Evolutionary conservation across 2,888 invertebrate genomes (phyloP), one percentile per base, ranked within the genome.

Genomic region (Pseudanteris insignis): DNA sequence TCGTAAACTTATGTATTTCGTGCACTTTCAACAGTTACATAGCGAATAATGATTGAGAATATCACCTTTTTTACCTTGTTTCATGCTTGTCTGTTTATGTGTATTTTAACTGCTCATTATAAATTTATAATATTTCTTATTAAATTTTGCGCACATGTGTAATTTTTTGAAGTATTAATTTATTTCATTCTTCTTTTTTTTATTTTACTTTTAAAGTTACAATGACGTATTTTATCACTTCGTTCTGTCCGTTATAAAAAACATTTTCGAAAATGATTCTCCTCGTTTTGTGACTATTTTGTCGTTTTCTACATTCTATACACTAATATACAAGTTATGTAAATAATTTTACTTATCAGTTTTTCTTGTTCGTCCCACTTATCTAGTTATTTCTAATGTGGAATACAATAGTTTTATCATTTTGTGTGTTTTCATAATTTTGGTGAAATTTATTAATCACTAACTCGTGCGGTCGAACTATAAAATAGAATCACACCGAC

Each of bases 321-420:
- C 79, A 79, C 78, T 79, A 79, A 79, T 79, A 79, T 79, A 79
- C 79, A 79, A 78, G 78, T 78, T 78, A 78, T 74, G 75, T 71
- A 74, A 58, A 51, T 59, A 59, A 75, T 74, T 74, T 76, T 72
- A 65, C 65, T 67, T 67, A 66, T 65, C 57, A 48, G 50, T 65
- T 66, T 63, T 73, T 70, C 70, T 73, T 72, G 72, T 75, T 76
- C 76, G 67, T 79, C 76, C 77, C 79, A 77, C 79, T 79, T 75
- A 77, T 77, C 74, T 78, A 79, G 67, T 74, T 76, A 74, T 66
- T 65, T 70, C 69, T 73, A 74, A 70, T 67, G 71, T 75, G 71
- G 69, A 76, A 73, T 77, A 76, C 68, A 75, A 67, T 69, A 68
- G 47, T 48, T 36, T 55, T 40, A 26, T 30, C 38, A 18, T 58